Conservation (phyloP, 2,113 vertebrate genomes). For the zebrafish (Danio rerio) region GRCz12tu NC_133185.1:31338001-31338500, state of each 20-base stretch:
- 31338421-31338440: constrained; percentile 16
- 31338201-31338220: constrained; percentile 17
- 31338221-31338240: constrained; percentile 32
- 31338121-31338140: constrained; percentile 57
- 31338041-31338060: constrained; percentile 49
- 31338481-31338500: background rate
- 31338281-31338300: constrained; percentile 48
- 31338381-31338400: constrained; percentile 30
- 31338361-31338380: constrained; percentile 46
- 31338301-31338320: constrained; percentile 46
- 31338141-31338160: constrained; percentile 52
- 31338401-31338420: background rate
- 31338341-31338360: constrained; percentile 50
- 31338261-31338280: constrained; percentile 31
- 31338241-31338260: constrained; percentile 53
- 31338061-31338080: constrained; percentile 37
- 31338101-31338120: constrained; percentile 58
- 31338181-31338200: constrained; percentile 31
- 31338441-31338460: background rate
- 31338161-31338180: constrained; percentile 24
- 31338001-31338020: constrained; percentile 7
- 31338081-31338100: constrained; percentile 35
- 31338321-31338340: constrained; percentile 13
- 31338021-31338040: constrained; percentile 34
- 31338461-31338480: constrained; percentile 24